Conservation (phyloP, 2,888 invertebrate genomes). For the Drosophila villosipedis region DNA sequence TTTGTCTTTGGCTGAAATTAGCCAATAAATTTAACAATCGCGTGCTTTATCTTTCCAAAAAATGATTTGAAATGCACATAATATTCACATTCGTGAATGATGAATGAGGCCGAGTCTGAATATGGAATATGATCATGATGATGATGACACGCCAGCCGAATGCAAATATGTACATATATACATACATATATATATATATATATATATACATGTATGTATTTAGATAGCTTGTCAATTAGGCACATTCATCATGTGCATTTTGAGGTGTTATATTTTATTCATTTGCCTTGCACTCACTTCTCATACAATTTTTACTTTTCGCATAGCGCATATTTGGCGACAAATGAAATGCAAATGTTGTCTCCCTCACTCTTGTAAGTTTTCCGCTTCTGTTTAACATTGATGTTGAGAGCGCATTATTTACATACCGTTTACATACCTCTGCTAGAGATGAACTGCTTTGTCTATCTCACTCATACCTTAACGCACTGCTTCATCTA, state of each 20-base stretch:
- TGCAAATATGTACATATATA: slow-evolving; percentile 8
- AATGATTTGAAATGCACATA: slow-evolving; percentile 32
- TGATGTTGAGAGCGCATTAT: slow-evolving; percentile 4
- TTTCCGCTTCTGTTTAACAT: slow-evolving; percentile 42
- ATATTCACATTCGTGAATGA: slow-evolving; percentile 19
- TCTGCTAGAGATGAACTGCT: slow-evolving; percentile 3
- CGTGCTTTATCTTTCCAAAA: slow-evolving; percentile 39
- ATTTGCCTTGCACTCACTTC: neutral
- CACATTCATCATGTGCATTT: slow-evolving; percentile 9
- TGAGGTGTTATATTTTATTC: neutral
- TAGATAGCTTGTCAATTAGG: slow-evolving; percentile 15
- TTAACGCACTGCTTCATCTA: slow-evolving; percentile 23
- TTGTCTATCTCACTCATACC: slow-evolving; percentile 11
- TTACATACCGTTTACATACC: neutral
- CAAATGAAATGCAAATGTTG: neutral
- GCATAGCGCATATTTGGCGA: slow-evolving; percentile 10
- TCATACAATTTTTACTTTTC: neutral
- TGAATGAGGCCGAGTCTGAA: slow-evolving; percentile 20
- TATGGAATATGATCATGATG: slow-evolving; percentile 1
- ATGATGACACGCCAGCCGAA: slow-evolving; percentile 23
- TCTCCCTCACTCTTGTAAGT: slow-evolving; percentile 8
- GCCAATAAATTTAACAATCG: slow-evolving; percentile 71
- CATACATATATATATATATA: too few relatives aligned
- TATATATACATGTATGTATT: neutral
- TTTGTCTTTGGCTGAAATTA: slow-evolving; percentile 64